Conservation (phyloP, 2,113 vertebrate species). For the Ptilonorhynchus violaceus region DNA sequence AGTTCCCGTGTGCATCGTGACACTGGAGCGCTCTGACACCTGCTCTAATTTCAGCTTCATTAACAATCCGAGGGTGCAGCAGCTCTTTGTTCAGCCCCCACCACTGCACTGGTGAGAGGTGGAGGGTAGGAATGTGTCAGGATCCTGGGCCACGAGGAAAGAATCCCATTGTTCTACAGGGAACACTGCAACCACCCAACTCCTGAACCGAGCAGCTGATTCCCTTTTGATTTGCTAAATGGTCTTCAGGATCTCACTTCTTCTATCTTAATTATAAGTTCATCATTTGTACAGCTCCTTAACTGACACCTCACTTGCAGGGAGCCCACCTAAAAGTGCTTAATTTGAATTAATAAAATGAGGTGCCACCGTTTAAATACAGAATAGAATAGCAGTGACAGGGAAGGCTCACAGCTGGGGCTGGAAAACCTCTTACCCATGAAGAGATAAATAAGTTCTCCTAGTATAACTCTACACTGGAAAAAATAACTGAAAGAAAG, state of each 20-base stretch:
- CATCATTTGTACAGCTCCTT: background rate
- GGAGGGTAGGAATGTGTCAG: background rate
- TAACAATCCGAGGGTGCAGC: background rate
- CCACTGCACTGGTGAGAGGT: background rate
- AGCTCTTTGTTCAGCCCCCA: background rate
- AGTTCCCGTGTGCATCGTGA: background rate
- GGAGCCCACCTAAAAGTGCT: background rate
- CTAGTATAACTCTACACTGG: rapidly evolving
- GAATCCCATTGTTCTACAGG: background rate
- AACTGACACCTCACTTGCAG: conserved; percentile 44
- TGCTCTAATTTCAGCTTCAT: background rate
- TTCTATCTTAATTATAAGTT: background rate
- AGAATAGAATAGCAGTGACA: background rate
- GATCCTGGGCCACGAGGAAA: background rate
- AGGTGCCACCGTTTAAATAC: background rate
- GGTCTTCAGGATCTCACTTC: background rate
- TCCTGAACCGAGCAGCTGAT: background rate
- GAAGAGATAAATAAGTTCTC: background rate
- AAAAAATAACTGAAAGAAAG: background rate
- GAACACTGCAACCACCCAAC: background rate
- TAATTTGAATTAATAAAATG: conserved; percentile 19
- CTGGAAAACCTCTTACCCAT: background rate
- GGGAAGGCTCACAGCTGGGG: background rate
- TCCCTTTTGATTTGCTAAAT: background rate
- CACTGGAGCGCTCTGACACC: background rate